phyloP scores from a whole-genome alignment of 2,797 vertebrate species.

The Scolopax rusticola region DNA sequence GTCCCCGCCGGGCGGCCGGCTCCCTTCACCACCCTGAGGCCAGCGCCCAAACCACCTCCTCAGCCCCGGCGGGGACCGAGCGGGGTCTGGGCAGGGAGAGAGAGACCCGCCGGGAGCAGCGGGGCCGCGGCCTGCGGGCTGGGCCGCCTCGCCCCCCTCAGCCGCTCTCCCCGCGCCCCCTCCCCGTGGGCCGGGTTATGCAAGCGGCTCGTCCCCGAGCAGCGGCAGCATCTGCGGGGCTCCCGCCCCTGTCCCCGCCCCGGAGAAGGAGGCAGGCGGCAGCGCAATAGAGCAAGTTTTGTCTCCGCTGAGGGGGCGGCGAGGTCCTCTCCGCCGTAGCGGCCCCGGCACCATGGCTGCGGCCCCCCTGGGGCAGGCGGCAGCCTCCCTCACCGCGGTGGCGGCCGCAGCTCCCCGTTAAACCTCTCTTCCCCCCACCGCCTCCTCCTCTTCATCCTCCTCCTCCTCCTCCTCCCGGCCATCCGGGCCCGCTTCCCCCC shows the following conservation, averaged over 20 bases:
- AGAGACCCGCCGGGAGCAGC: not conserved
- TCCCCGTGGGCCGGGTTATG: constrained; percentile 26
- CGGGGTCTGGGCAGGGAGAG: fast-evolving
- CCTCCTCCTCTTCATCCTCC: too few species aligned
- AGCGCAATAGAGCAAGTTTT: constrained; percentile 43
- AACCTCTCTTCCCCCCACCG: not conserved
- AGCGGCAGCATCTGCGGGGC: not conserved
- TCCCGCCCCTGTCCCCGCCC: constrained; percentile 60
- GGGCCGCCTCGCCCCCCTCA: fast-evolving
- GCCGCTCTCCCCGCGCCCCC: not conserved
- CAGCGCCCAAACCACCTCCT: fast-evolving
- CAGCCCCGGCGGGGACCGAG: not conserved
- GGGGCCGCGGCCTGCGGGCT: not conserved
- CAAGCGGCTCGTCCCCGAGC: not conserved
- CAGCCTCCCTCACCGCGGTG: not conserved
- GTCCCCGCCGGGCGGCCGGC: too few species aligned
- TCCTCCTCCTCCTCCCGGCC: not conserved
- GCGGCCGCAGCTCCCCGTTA: not conserved
- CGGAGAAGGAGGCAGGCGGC: not conserved
- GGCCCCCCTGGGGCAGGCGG: not conserved
- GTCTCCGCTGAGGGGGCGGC: not conserved
- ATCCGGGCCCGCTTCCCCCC: not conserved
- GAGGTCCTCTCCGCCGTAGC: not conserved
- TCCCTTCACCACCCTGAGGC: fast-evolving
- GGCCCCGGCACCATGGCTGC: constrained; percentile 59